Conservation (phyloP, 2,797 vertebrate species). For the Poecile montanus region DNA sequence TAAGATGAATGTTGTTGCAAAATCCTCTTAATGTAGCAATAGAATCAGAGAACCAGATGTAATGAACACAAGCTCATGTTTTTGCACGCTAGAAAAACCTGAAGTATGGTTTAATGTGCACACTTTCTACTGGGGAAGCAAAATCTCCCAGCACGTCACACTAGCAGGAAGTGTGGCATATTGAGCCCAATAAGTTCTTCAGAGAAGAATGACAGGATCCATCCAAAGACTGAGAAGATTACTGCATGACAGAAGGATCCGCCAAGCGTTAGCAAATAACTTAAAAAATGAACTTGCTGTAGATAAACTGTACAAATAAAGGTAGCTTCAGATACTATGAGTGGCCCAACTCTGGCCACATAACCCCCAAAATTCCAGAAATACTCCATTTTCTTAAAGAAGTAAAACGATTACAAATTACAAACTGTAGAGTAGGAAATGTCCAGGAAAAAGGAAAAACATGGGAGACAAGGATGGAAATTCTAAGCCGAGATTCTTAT, state of each 20-base stretch:
- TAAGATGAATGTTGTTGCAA: neutral
- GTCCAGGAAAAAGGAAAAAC: neutral
- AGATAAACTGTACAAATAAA: neutral
- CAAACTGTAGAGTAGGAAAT: neutral
- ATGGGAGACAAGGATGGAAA: neutral
- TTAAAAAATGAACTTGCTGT: neutral
- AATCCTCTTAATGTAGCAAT: neutral
- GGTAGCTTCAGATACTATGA: neutral
- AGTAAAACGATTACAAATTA: neutral
- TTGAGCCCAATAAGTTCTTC: neutral
- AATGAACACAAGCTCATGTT: neutral
- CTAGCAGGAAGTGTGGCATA: neutral
- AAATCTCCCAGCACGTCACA: neutral
- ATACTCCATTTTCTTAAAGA: neutral
- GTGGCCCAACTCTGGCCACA: neutral
- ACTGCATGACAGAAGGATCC: neutral
- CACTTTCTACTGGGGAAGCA: neutral
- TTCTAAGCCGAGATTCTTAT: neutral
- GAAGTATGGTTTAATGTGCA: neutral
- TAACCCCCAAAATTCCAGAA: neutral
- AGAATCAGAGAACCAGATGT: neutral
- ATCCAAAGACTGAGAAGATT: neutral
- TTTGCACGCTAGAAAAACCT: neutral
- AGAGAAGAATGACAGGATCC: neutral
- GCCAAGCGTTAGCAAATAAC: neutral